Conservation (phyloP, 2,797 vertebrate genomes). For the Typhlichthys subterraneus region DNA sequence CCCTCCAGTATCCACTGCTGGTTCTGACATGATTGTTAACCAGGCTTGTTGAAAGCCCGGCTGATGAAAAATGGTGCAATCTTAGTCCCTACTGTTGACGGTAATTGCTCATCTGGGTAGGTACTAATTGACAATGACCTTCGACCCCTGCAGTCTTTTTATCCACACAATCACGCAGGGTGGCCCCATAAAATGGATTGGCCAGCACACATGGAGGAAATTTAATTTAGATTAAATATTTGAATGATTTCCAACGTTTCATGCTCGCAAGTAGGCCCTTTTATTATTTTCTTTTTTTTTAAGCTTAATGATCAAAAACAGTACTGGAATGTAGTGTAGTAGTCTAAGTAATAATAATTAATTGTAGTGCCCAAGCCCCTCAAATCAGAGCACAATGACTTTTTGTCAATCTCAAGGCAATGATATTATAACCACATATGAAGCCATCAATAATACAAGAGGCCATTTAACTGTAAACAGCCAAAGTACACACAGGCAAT, state of each 20-base stretch:
- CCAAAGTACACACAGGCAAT: slow-evolving; percentile 70
- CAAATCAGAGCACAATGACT: slow-evolving; percentile 60
- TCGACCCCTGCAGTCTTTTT: slow-evolving; percentile 58
- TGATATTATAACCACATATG: slow-evolving; percentile 72
- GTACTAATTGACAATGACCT: slow-evolving; percentile 73
- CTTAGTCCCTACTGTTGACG: slow-evolving; percentile 63
- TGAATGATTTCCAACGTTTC: slow-evolving; percentile 28
- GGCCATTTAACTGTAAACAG: slow-evolving; percentile 79
- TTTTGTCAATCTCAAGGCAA: slow-evolving; percentile 58
- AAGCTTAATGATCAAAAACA: slow-evolving; percentile 23
- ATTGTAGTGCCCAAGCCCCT: slow-evolving; percentile 42
- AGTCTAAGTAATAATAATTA: slow-evolving; percentile 43
- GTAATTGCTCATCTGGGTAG: slow-evolving; percentile 74
- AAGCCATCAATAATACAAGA: slow-evolving; percentile 81
- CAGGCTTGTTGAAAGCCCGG: slow-evolving; percentile 59
- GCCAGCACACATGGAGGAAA: slow-evolving; percentile 11
- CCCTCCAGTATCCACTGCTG: slow-evolving; percentile 58
- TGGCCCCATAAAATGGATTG: slow-evolving; percentile 31
- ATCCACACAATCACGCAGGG: slow-evolving; percentile 53
- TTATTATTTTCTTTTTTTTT: too few relatives aligned
- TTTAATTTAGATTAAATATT: slow-evolving; percentile 33
- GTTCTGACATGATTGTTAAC: slow-evolving; percentile 67
- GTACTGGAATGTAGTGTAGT: slow-evolving; percentile 26
- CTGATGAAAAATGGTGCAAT: slow-evolving; percentile 76
- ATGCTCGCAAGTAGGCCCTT: slow-evolving; percentile 15